Evolutionary conservation across 2,888 invertebrate genomes (phyloP), one percentile per base, ranked within the genome.

Genomic region (Hermodice carunculata): DNA sequence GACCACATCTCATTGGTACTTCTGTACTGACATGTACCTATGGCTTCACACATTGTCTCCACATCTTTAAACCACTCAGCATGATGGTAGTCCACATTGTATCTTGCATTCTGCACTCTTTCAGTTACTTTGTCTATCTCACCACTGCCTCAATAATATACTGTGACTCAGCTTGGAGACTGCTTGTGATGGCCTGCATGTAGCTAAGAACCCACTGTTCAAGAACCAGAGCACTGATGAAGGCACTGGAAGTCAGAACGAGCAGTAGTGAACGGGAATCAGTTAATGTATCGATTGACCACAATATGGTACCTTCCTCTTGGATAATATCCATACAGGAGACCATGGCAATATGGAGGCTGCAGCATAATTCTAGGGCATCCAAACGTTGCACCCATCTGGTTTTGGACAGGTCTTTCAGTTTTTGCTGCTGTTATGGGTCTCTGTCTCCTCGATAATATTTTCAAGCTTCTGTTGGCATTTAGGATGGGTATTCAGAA

Each of bases 1-100:
- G 24, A 11, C 51, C 28, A 51, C 51, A 51, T 19, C 11, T 14
- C 14, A 8, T 44, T 11, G 46, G 46, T 22, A 44, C 6, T n/a
- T n/a, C n/a, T n/a, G n/a, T n/a, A n/a, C n/a, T n/a, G n/a, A n/a
- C n/a, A 14, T 8, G 8, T 22, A 22, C 14, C 46, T 44, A 11
- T 17, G 22, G 6, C n/a, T 22, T 22, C 46, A 14, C 46, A 44
- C n/a, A n/a, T n/a, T n/a, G 8, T 8, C 46, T 44, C 46, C 11
- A 22, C 46, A 8, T 44, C n/a, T 22, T 19, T 51, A 26, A 51
- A 51, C 51, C 51, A 51, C 24, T 51, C 22, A 8, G 14, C 29
- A 51, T 51, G 51, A 28, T 51, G n/a, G n/a, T n/a, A n/a, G 29
- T 51, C 51, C 8, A 51, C 29, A 51, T 51, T 22, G 11, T 51